Conservation (phyloP, 2,888 invertebrate species). For the Apeira syringaria region DNA sequence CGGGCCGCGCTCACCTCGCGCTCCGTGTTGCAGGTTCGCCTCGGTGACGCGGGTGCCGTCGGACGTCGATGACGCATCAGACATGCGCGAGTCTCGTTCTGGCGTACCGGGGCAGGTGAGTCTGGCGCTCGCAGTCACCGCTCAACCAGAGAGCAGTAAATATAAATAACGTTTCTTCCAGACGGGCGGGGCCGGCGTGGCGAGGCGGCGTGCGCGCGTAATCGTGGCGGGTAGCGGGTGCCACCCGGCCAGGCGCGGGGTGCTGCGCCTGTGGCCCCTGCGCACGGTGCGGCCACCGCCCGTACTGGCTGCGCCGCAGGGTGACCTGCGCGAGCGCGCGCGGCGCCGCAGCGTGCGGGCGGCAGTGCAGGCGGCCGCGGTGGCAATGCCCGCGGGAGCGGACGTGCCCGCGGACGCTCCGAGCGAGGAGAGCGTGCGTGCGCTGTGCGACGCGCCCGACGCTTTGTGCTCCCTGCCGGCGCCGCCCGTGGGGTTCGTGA, state of each 20-base stretch:
- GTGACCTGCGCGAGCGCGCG: constrained; percentile 26
- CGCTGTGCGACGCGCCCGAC: constrained; percentile 44
- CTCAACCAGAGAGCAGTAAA: no score
- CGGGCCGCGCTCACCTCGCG: neutral
- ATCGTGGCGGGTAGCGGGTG: constrained; percentile 33
- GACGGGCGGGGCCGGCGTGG: no score
- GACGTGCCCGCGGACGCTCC: constrained; percentile 18
- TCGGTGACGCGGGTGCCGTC: constrained; percentile 36
- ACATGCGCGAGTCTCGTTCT: no score
- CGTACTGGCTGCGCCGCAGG: constrained; percentile 22
- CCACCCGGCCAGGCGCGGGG: constrained; percentile 32
- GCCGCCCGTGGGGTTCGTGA: constrained; percentile 45
- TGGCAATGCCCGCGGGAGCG: constrained; percentile 7
- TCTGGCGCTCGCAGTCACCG: no score
- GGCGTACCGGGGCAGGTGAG: neutral
- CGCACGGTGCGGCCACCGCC: constrained; percentile 35
- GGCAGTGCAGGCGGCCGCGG: neutral
- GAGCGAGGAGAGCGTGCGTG: constrained; percentile 46
- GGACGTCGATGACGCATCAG: constrained; percentile 5
- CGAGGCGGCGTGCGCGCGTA: constrained; percentile 20
- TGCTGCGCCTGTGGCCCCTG: constrained; percentile 45
- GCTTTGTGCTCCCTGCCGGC: constrained; percentile 29
- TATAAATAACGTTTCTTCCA: neutral
- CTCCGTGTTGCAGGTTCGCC: constrained; percentile 35
- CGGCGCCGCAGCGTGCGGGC: constrained; percentile 23